These are phyloP conservation scores for Mnemiopsis leidyi DNA, from an alignment of 37 sponge, comb jelly and placozoan genomes.

Conservation along the genomic window DNA sequence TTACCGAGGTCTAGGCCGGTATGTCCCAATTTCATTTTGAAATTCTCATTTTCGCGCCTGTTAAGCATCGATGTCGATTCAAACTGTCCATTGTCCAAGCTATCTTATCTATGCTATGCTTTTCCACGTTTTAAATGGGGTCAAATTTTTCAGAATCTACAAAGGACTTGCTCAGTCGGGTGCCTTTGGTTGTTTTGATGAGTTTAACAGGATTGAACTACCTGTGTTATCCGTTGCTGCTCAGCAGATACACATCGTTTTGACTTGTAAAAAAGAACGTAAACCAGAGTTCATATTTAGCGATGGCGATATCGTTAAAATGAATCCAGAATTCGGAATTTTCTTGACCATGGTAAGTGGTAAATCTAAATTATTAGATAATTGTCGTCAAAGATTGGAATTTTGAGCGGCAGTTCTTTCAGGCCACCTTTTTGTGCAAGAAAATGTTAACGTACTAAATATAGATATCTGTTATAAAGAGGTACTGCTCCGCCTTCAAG, in stretches of 20 bases:
- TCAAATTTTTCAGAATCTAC: conserved; percentile 55
- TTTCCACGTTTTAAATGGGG: no score
- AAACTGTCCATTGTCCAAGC: no score
- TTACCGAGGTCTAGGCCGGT: conserved; percentile 90
- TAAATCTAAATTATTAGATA: background rate
- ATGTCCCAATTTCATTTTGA: background rate
- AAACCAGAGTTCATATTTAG: conserved; percentile 91
- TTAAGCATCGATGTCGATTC: no score
- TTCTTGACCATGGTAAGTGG: conserved; percentile 91
- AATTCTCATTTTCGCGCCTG: no score
- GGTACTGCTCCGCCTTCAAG: no score
- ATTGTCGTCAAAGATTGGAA: no score
- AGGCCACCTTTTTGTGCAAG: no score
- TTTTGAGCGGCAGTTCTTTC: no score
- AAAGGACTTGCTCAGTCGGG: conserved; percentile 96
- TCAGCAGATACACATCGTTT: conserved; percentile 93
- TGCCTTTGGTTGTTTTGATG: conserved; percentile 98
- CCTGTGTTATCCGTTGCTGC: conserved; percentile 99
- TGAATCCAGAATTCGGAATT: conserved; percentile 98
- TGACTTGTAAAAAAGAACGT: conserved; percentile 94
- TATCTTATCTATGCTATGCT: no score
- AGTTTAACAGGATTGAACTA: conserved; percentile 96
- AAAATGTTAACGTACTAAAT: no score
- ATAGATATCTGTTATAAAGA: no score
- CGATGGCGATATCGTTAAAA: conserved; percentile 90